Percentiles rank a stretch among this genome's conserved stretches.
These are phyloP conservation scores for Nemotelus pantherinus DNA, from an alignment of 2,888 invertebrate genomes.

Conservation along the genomic window DNA sequence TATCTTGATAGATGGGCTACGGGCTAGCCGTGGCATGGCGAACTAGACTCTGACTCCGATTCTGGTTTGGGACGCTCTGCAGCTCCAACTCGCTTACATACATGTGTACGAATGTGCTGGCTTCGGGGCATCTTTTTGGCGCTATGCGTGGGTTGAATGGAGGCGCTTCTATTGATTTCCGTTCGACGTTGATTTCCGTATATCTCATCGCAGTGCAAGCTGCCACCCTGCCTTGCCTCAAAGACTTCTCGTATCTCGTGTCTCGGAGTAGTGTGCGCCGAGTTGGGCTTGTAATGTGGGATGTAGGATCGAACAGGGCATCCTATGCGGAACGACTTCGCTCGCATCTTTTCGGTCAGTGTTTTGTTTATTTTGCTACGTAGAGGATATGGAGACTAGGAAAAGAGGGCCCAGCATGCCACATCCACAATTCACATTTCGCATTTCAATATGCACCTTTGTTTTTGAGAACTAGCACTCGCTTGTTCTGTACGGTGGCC, in stretches of 20 bases:
- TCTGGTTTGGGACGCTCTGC: constrained; percentile 27
- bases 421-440: not conserved
- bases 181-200: constrained; percentile 48
- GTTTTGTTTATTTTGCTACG: constrained; percentile 49
- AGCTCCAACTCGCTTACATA: constrained; percentile 36
- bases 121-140: constrained; percentile 30
- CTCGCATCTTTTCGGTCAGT: constrained; percentile 49
- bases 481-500: constrained; percentile 30
- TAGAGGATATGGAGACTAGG: constrained; percentile 13
- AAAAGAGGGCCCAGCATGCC: constrained; percentile 5
- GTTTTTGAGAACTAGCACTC: constrained; percentile 34
- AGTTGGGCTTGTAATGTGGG: constrained; percentile 29
- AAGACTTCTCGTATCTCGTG: not conserved
- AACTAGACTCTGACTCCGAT: not conserved
- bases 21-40: constrained; percentile 43
- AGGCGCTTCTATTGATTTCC: constrained; percentile 49
- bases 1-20: constrained; percentile 51
- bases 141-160: constrained; percentile 31
- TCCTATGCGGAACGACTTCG: constrained; percentile 38
- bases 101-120: constrained; percentile 20
- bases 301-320: constrained; percentile 16
- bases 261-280: constrained; percentile 24
- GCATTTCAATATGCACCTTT: constrained; percentile 42
- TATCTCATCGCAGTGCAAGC: constrained; percentile 29
- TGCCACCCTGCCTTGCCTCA: constrained; percentile 38